phyloP scores from a whole-genome alignment of 2,113 vertebrate species.

The Perca fluviatilis region DNA sequence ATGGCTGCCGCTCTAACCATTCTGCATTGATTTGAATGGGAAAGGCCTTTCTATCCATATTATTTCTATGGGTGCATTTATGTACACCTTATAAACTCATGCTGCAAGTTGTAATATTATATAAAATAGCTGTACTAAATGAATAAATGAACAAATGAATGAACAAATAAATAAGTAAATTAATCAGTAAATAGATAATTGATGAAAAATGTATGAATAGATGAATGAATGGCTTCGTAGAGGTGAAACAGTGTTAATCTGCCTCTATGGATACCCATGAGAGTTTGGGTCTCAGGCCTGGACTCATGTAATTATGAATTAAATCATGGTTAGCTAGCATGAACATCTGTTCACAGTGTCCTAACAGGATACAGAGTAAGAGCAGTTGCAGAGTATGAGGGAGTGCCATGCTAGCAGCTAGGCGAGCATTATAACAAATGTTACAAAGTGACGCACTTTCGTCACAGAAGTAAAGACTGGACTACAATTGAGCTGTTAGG shows the following conservation, averaged over 20 bases:
- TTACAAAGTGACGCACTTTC: no score
- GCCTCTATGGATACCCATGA: not conserved
- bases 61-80: no score
- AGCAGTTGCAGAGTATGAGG: not conserved
- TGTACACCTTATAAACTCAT: no score
- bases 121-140: not conserved
- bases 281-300: slow-evolving; percentile 2
- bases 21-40: no score
- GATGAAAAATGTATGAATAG: not conserved
- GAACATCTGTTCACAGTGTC: slow-evolving; percentile 29
- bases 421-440: no score
- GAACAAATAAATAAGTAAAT: not conserved
- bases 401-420: no score
- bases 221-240: not conserved
- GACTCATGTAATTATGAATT: slow-evolving; percentile 18
- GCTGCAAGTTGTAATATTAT: not conserved
- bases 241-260: not conserved
- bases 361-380: slow-evolving; percentile 30
- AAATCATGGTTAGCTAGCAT: slow-evolving; percentile 18
- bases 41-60: no score
- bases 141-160: not conserved
- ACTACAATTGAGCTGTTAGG: no score
- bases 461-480: no score
- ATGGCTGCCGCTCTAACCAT: no score
- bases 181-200: slow-evolving; percentile 5